Percentiles rank a stretch among this genome's conserved stretches.
phyloP scores from a whole-genome alignment of 2,888 invertebrate species.

The Cantharis nigra region DNA sequence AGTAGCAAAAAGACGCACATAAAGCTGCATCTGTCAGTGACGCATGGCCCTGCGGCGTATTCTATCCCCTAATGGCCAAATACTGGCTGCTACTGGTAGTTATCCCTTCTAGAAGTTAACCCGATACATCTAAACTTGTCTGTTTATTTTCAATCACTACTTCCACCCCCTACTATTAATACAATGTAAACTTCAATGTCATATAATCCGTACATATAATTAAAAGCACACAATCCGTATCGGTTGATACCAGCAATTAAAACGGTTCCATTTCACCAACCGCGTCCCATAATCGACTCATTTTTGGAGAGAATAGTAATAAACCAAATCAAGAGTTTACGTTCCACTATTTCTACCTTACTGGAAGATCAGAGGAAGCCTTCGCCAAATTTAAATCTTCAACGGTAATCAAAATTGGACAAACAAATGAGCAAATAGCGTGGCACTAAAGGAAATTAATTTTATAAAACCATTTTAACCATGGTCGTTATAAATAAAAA shows the following conservation, averaged over 20 bases:
- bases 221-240: background rate
- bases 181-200: conserved; percentile 8
- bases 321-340: too few relatives aligned
- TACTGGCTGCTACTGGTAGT: conserved; percentile 20
- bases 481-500: background rate
- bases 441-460: background rate
- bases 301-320: background rate
- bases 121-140: conserved; percentile 16
- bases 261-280: background rate
- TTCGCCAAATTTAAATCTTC: background rate
- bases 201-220: conserved; percentile 1
- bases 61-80: conserved; percentile 28
- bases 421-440: background rate
- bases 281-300: background rate
- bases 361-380: background rate
- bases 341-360: background rate
- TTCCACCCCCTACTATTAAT: conserved; percentile 7
- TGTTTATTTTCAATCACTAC: conserved; percentile 25
- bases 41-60: conserved; percentile 22
- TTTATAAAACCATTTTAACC: background rate
- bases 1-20: conserved; percentile 23
- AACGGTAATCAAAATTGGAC: background rate
- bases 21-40: conserved; percentile 31
- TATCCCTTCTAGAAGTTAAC: conserved; percentile 19
- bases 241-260: background rate